These are phyloP conservation scores for Prunella fulvescens DNA, from an alignment of 2,113 vertebrate species.

Conservation along the genomic window DNA sequence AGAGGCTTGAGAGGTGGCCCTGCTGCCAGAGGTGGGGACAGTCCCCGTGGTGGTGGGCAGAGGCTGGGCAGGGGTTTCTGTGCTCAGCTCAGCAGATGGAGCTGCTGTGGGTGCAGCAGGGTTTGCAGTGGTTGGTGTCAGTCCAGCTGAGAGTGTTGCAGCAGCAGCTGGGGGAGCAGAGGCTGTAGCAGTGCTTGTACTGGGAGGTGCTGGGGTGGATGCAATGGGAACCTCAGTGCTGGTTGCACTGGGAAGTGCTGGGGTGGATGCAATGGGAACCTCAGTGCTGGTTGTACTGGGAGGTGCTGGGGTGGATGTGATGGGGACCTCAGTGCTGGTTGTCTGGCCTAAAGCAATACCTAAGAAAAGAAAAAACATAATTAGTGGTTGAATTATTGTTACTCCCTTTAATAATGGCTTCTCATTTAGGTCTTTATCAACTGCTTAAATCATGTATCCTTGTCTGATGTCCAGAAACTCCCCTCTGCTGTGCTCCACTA, in stretches of 20 bases:
- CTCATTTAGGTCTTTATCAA: background rate
- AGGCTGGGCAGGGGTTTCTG: background rate
- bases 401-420: background rate
- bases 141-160: background rate
- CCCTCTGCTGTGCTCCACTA: background rate
- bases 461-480: background rate
- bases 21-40: background rate
- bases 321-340: background rate
- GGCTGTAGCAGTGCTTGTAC: fast-evolving
- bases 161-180: background rate
- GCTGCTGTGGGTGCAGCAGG: fast-evolving
- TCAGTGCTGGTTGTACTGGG: background rate
- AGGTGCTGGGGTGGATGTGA: background rate
- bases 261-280: fast-evolving
- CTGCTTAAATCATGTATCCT: background rate
- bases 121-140: background rate
- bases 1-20: fast-evolving
- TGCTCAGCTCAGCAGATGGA: background rate
- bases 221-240: fast-evolving
- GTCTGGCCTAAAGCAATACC: constrained; percentile 46
- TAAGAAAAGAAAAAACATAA: background rate
- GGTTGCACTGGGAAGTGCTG: background rate
- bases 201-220: background rate
- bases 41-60: background rate
- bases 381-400: background rate